A percentile compares a stretch with the other conserved stretches of the same genome.
Evolutionary conservation across 1,140 invertebrate genomes (phyloP).

Genomic region (Drosophila saltans): DNA sequence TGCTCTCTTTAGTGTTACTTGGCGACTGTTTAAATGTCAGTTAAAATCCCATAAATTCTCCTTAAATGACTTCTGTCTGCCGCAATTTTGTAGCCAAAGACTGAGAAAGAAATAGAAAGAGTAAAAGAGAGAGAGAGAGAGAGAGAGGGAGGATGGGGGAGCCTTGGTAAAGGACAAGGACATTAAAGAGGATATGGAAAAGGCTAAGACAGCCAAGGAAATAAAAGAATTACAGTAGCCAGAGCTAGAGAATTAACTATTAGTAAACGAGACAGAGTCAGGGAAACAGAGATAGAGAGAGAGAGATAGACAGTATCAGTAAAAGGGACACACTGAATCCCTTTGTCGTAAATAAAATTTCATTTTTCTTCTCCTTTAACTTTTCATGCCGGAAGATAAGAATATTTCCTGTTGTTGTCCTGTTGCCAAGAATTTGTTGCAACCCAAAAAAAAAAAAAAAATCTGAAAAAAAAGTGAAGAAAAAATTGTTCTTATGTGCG

Average conservation of each 20-base stretch:
- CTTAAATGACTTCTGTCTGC: conserved; percentile 82
- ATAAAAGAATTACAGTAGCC: conserved; percentile 55
- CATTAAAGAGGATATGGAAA: conserved; percentile 44
- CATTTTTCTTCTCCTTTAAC: conserved; percentile 39
- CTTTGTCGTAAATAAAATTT: conserved; percentile 55
- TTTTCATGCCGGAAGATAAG: conserved; percentile 41
- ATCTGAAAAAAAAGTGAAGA: not conserved
- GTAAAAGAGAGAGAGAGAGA: not conserved
- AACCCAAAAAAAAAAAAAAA: not conserved
- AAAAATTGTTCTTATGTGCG: conserved; percentile 26
- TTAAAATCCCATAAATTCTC: conserved; percentile 82
- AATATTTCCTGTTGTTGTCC: conserved; percentile 54
- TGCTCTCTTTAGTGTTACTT: conserved; percentile 29
- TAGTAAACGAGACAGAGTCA: conserved; percentile 8
- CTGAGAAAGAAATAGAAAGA: conserved; percentile 17
- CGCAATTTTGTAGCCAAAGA: conserved; percentile 64
- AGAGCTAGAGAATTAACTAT: conserved; percentile 41
- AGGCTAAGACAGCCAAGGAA: conserved; percentile 49
- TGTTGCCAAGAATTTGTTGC: conserved; percentile 39
- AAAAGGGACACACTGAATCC: conserved; percentile 26
- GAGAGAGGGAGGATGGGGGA: conserved; percentile 27
- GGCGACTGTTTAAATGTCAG: conserved; percentile 78
- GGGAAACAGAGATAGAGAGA: conserved; percentile 20
- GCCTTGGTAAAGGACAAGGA: conserved; percentile 40
- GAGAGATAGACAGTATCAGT: not conserved